Evolutionary conservation across 2,113 vertebrate species (phyloP), one percentile per base, ranked within the genome.

Genomic region (Macquaria ambigua): DNA sequence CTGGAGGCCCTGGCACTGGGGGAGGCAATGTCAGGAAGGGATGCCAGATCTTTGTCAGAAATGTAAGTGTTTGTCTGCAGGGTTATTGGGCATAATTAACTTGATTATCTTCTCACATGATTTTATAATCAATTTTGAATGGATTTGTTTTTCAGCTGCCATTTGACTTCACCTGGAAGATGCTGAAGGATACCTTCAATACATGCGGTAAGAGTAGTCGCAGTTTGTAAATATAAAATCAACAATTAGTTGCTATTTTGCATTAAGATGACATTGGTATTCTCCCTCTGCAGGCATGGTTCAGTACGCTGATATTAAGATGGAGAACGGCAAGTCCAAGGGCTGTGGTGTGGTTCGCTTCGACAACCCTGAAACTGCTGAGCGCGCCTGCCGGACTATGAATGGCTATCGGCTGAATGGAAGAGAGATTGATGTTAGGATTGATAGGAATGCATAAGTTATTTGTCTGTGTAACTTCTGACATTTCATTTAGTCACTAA

Each of bases 291-390:
- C 76, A 99, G 98, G 98, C 52, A 97, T 98, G 0, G 98, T 99
- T 74, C 97, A 99, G 83, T 99, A 98, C 56, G 98, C 98, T 0
- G 98, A 99, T 84, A 99, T 99, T 82, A 99, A 99, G 94, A 98
- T 98, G 97, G 98, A 99, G 92, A 99, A 98, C 0, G 98, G 98
- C 20, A 99, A 99, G 82, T 99, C 98, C n/a, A 99, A 99, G 94
- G 98, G 98, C 37, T 99, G 98, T 21, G 98, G 98, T 0, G 98
- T 99, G 87, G 98, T 99, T 53, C 95, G 98, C 43, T 99, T 99
- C 11, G 98, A 99, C 90, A 98, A 94, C 3, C 98, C 98, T 0
- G 98, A 99, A 89, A 97, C 97, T 11, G 98, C 98, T 0, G 98
- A 99, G 89, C 89, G 98, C 0, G 98, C 98, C 63, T 99, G 98